Evolutionary conservation across 2,888 invertebrate species (phyloP).

Genomic region (Hetaerina titia): DNA sequence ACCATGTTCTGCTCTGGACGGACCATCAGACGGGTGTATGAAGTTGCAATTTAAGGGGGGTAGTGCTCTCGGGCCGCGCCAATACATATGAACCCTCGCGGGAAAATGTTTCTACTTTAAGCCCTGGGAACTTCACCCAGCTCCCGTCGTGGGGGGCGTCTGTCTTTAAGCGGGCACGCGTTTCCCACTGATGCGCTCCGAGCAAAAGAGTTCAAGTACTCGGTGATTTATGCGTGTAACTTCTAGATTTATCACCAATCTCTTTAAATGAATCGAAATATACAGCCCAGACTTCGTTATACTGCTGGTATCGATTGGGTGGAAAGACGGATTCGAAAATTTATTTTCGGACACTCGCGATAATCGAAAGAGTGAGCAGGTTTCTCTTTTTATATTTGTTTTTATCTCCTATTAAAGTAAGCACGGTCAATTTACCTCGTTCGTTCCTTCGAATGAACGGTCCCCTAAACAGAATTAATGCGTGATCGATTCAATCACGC

Average conservation of each 20-base stretch:
- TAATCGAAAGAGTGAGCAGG: background rate
- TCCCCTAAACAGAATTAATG: background rate
- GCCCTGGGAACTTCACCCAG: background rate
- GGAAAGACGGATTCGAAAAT: background rate
- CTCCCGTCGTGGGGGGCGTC: background rate
- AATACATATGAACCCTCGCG: background rate
- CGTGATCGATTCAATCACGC: background rate
- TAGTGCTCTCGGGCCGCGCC: background rate
- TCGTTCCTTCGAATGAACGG: background rate
- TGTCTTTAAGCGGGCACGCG: background rate
- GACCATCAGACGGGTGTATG: background rate
- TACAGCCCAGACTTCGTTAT: background rate
- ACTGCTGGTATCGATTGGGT: background rate
- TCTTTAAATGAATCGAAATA: background rate
- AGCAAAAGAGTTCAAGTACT: background rate
- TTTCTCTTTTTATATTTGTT: background rate
- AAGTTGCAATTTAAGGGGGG: background rate
- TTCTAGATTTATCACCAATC: background rate
- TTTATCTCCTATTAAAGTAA: background rate
- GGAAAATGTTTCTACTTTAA: background rate
- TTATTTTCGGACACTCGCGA: background rate
- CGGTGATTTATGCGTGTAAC: background rate
- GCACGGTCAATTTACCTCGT: background rate
- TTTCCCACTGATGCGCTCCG: background rate
- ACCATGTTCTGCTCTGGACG: background rate